Evolutionary conservation across 1,140 invertebrate genomes (phyloP).

Genomic region (Drosophila equinoxialis): DNA sequence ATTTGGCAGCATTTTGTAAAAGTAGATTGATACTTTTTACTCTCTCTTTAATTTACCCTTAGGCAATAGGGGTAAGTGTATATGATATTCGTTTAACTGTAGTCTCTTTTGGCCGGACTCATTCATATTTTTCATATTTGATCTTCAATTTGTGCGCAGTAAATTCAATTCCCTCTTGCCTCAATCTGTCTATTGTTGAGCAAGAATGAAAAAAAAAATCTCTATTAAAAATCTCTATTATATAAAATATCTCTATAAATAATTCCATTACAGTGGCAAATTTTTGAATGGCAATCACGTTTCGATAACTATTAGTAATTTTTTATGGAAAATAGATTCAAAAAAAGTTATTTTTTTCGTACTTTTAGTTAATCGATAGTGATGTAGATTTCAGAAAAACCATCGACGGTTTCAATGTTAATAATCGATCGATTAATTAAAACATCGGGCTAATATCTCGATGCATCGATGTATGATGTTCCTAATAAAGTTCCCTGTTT

Average conservation of each 20-base stretch:
- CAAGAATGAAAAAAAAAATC: constrained; percentile 8
- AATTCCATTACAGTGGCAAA: neutral
- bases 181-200: constrained; percentile 16
- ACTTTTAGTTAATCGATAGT: too few species aligned
- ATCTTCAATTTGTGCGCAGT: constrained; percentile 52
- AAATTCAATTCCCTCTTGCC: constrained; percentile 1
- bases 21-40: neutral
- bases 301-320: too few species aligned
- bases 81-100: constrained; percentile 4
- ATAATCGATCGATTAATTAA: too few species aligned
- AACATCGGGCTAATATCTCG: too few species aligned
- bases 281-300: neutral
- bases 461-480: too few species aligned
- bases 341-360: too few species aligned
- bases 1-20: neutral
- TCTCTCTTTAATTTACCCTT: neutral
- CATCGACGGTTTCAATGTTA: too few species aligned
- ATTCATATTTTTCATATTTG: constrained; percentile 32
- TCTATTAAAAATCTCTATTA: constrained; percentile 3
- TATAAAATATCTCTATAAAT: too few species aligned
- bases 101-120: neutral
- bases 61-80: constrained; percentile 2
- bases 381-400: too few species aligned
- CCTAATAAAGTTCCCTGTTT: too few species aligned
- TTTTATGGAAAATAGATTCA: too few species aligned